Evolutionary conservation across 2,797 vertebrate genomes (phyloP).

Genomic region (Enteromius mattozi): DNA sequence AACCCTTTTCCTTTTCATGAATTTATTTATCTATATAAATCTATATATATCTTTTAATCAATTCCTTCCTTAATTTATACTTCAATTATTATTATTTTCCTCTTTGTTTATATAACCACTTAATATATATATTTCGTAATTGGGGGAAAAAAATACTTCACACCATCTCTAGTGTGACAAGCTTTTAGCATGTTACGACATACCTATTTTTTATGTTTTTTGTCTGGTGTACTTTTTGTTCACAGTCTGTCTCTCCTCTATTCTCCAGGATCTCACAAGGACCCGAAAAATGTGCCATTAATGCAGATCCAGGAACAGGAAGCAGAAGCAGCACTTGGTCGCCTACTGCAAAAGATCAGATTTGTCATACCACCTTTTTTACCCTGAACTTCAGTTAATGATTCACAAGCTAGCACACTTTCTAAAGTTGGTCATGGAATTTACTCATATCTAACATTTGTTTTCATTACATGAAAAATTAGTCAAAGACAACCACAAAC

Average conservation of each 20-base stretch:
- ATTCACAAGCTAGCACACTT: background rate
- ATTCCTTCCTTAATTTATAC: no score
- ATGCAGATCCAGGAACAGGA: background rate
- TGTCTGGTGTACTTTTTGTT: background rate
- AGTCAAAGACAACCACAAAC: no score
- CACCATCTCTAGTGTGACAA: background rate
- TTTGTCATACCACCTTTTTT: slow-evolving; percentile 1
- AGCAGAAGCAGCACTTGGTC: background rate
- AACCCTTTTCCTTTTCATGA: background rate
- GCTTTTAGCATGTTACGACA: background rate
- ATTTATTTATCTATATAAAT: no score
- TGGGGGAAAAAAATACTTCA: background rate
- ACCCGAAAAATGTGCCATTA: background rate
- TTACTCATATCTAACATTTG: background rate
- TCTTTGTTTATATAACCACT: no score
- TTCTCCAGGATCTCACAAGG: background rate
- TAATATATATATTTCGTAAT: no score
- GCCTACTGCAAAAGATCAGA: background rate
- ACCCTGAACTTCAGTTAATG: background rate
- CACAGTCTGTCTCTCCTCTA: background rate
- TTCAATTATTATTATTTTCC: no score
- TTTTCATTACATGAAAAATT: background rate
- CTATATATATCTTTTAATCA: no score
- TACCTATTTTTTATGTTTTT: background rate
- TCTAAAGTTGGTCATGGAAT: background rate